Evolutionary conservation across 30 jellyfish, hydroid and myxozoan genomes (phyloP), one percentile per base, ranked within the genome.

Genomic region (Cassiopea xamachana): DNA sequence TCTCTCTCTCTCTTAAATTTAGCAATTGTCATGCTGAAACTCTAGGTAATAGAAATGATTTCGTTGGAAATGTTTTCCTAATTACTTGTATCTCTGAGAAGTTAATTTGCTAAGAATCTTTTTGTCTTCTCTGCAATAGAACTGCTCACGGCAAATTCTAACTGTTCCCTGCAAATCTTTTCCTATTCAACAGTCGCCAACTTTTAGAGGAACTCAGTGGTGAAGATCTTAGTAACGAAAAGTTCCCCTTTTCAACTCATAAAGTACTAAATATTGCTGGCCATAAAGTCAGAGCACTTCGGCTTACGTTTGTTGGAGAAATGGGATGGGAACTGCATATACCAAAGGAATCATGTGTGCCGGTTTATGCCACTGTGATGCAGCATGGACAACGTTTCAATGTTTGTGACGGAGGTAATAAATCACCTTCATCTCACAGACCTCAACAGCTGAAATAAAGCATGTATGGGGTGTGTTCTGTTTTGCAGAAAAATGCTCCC

Each of bases 301-400:
- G 99, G 9, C 79, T 96, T 18, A 96, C 99, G 46, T 96, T 96
- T 80, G 99, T 96, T 62, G 99, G 99, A 51, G 99, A 96, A 83
- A 80, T 96, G 75, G 99, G 99, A 60, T 96, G 99, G 99, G 99
- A 96, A 75, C 74, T 96, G 92, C 99, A 96, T 77, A 92, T 96
- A 1, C 99, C 99, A 17, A 87, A 86, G 60, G 98, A 96, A 39
- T 72, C 97, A 12, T 96, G 99, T 79, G 94, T 92, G 46, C 94
- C 97, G 12, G 99, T 96, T 18, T 96, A 96, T 55, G 64, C 78
- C 6, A 98, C 96, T 17, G 87, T 96, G 47, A 92, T 92, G 96
- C 59, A 88, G 17, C 92, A 93, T 74, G 99, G 99, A 16, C 47
- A 77, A 59, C 81, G 92, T 48, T 82, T 82, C 79, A 97, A 96